Evolutionary conservation across 2,797 vertebrate species (phyloP), one percentile per base, ranked within the genome.

Genomic region (Thalassophryne amazonica): DNA sequence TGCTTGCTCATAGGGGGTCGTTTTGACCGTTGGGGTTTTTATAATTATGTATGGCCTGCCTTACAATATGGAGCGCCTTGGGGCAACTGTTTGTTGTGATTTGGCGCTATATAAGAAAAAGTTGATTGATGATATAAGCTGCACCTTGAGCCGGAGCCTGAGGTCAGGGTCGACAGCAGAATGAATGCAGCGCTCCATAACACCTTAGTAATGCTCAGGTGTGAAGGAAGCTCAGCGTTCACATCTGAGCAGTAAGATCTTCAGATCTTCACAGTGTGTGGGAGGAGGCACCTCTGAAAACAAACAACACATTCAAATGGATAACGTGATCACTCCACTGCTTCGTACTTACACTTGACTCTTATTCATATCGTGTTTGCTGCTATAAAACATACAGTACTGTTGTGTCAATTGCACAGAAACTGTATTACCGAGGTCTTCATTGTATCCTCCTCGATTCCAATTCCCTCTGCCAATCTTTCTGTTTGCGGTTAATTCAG

Each of bases 131-230:
- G 25, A 17, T 3, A 4, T 34, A 23, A 6, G n/a, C 7, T 0
- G 20, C 61, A 99, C 95, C 96, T 96, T 93, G 46, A 98, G 85
- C 8, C 94, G 87, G 42, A 95, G 78, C 0, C 72, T 79, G 52
- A 96, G 90, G 57, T 39, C 90, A 56, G 87, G 51, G 24, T 94
- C 83, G 96, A 94, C 47, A 96, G 76, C 64, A 99, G 77, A n/a
- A 75, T 98, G 94, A 62, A 92, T 60, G 67, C 95, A 96, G 60
- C 94, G 91, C 71, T 96, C 94, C 90, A 92, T 93, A 35, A 97
- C 91, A 0, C 91, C 93, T 84, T 93, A 53, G 93, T 78, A 40
- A 95, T 86, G n/a, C 78, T 84, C 49, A 94, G 81, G 6, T 96
- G 93, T 50, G 79, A 35, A 0, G 94, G 93, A 65, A 94, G 73